phyloP scores from a whole-genome alignment of 2,888 invertebrate species.

The Alsophila aescularia region DNA sequence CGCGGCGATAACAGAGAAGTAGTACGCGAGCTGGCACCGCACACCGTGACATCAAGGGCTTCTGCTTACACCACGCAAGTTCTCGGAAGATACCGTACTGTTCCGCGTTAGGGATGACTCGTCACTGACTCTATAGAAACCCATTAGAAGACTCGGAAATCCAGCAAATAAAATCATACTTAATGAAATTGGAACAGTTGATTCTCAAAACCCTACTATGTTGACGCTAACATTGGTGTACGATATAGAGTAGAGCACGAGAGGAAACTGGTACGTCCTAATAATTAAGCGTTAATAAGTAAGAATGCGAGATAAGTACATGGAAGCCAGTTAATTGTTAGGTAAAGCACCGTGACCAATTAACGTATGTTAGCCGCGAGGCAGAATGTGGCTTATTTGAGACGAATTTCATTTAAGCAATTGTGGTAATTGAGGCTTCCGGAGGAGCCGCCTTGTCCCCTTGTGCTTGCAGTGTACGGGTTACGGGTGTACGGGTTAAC shows the following conservation, averaged over 20 bases:
- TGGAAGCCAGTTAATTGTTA: slow-evolving; percentile 67
- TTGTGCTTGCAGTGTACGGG: slow-evolving; percentile 51
- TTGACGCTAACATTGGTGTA: too few relatives aligned
- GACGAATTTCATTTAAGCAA: slow-evolving; percentile 82
- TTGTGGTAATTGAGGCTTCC: slow-evolving; percentile 83
- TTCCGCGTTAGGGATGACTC: slow-evolving; percentile 20
- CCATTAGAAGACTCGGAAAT: background rate
- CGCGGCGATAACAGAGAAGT: slow-evolving; percentile 56
- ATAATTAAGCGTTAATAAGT: slow-evolving; percentile 37
- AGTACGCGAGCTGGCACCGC: slow-evolving; percentile 43
- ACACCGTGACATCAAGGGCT: slow-evolving; percentile 48
- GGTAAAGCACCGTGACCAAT: slow-evolving; percentile 82
- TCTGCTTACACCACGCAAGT: slow-evolving; percentile 27
- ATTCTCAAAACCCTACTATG: background rate
- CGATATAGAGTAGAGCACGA: background rate
- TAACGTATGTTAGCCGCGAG: slow-evolving; percentile 61
- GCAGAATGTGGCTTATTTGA: slow-evolving; percentile 63
- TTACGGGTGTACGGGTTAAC: slow-evolving; percentile 41
- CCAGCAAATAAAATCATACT: background rate
- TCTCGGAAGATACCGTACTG: slow-evolving; percentile 23
- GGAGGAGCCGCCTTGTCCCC: slow-evolving; percentile 64
- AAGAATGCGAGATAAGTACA: slow-evolving; percentile 48
- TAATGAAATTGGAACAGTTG: background rate
- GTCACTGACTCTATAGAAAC: slow-evolving; percentile 1
- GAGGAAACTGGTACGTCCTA: slow-evolving; percentile 21